Base-by-base conservation (phyloP, 30 jellyfish, hydroid and myxozoan genomes). In the Aurelia sp. region DNA sequence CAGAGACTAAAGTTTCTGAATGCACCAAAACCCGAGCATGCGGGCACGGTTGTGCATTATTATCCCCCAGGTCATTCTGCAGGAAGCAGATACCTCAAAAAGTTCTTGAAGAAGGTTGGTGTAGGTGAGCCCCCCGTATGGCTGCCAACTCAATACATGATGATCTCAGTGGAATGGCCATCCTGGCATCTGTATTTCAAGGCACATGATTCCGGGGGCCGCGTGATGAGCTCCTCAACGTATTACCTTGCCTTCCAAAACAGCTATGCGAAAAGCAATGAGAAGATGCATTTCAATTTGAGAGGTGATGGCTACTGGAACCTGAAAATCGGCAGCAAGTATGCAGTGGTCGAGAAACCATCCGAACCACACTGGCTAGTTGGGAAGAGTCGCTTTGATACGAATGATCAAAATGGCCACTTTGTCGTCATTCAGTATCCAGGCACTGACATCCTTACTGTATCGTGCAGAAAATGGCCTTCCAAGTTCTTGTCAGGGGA, bases 11-110 rank as follows among this genome's bases (percentile, higher is more conserved):
- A 38, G 20, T 65, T 65, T 24, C 20, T 38, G 76, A n/a, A 65
- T 47, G 44, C 35, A 8, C 76, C 76, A 18, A 65, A 65, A 24
- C 76, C 76, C 76, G 76, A n/a, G 44, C 76, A 65, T 4, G 76
- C 76, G 22, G 76, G 76, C 44, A n/a, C 58, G 3, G 53, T 65
- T 0, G 76, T 65, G 10, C 76, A 65, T 47, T 65, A 65, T 24
- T 65, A 65, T 11, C 76, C 76, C 20, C 41, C 41, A 0, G 76
- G 76, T 15, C n/a, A 19, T 24, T 65, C 76, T 15, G 76, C 35
- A 65, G 58, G 58, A 15, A 47, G 76, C 44, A 65, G 5, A 24
- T 22, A 21, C 20, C 76, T 65, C 48, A 65, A 33, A 65, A 6
- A 47, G 21, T 65, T 65, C 48, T 47, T 65, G 44, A 65, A 65